phyloP scores from a whole-genome alignment of 2,888 invertebrate genomes.

The Melipona beecheii region DNA sequence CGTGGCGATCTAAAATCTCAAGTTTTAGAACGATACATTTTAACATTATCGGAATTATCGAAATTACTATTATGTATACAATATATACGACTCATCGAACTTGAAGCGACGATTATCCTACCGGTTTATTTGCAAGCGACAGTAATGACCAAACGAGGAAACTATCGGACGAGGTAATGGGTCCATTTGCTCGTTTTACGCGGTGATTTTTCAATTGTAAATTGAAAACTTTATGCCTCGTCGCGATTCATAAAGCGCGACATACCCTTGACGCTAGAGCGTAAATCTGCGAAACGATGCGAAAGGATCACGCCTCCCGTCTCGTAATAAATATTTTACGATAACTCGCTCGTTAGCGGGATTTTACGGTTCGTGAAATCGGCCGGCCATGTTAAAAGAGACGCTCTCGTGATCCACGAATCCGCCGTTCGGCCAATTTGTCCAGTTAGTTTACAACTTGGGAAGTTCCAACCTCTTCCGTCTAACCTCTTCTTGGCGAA shows the following conservation, averaged over 20 bases:
- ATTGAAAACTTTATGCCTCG: not conserved
- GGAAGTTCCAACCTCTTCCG: not conserved
- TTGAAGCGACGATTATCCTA: not conserved
- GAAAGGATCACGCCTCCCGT: not conserved
- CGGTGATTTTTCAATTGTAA: slow-evolving; percentile 7
- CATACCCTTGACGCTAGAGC: slow-evolving; percentile 2
- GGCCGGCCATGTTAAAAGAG: slow-evolving; percentile 8
- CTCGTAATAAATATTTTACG: slow-evolving; percentile 40
- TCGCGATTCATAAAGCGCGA: not conserved
- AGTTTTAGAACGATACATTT: not conserved
- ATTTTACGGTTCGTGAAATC: slow-evolving; percentile 30
- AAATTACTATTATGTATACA: not conserved
- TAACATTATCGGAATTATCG: too few relatives aligned
- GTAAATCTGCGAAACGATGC: slow-evolving; percentile 34
- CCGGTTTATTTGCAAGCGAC: not conserved
- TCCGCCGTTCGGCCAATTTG: slow-evolving; percentile 4
- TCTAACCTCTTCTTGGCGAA: not conserved
- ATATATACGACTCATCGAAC: not conserved
- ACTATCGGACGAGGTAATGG: slow-evolving; percentile 2
- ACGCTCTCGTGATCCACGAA: slow-evolving; percentile 11
- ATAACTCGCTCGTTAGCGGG: slow-evolving; percentile 38
- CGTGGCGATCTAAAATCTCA: not conserved
- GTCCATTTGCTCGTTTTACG: slow-evolving; percentile 5
- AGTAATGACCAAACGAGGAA: not conserved
- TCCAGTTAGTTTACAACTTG: not conserved